These are phyloP conservation scores for Nudaria mundana DNA, from an alignment of 2,888 invertebrate species.

Conservation along the genomic window DNA sequence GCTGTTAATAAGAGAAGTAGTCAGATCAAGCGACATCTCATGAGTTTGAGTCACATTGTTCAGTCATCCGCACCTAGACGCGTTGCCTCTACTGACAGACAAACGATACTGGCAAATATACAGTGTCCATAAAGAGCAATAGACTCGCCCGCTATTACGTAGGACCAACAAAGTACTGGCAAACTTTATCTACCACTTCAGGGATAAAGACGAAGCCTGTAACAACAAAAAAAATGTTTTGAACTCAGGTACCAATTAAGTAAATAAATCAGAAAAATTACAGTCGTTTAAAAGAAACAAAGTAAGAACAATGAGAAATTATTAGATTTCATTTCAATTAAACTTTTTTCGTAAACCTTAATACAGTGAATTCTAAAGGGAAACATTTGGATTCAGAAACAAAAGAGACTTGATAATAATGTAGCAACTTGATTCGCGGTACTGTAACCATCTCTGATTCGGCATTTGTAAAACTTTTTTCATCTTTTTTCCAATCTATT, in stretches of 20 bases:
- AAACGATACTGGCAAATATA: no score
- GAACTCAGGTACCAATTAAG: not conserved
- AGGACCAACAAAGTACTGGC: no score
- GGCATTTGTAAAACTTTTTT: constrained; percentile 76
- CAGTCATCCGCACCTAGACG: no score
- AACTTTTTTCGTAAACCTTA: constrained; percentile 57
- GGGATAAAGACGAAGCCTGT: no score
- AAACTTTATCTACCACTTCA: no score
- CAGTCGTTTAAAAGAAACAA: constrained; percentile 27
- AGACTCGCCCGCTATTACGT: no score
- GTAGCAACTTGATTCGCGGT: constrained; percentile 72
- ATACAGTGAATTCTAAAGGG: constrained; percentile 58
- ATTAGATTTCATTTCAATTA: constrained; percentile 57
- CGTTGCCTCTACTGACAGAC: no score
- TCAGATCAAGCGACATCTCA: no score
- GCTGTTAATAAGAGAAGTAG: no score
- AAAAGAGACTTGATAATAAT: constrained; percentile 74
- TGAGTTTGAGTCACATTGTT: no score
- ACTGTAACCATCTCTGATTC: constrained; percentile 76
- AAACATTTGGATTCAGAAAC: constrained; percentile 72
- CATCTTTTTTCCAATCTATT: constrained; percentile 78
- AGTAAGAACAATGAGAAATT: constrained; percentile 53
- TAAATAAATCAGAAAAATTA: constrained; percentile 14
- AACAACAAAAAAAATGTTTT: no score
- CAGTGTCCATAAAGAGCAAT: no score